These are phyloP conservation scores for Microtus oregoni DNA, from an alignment of 2,113 vertebrate species.

Conservation along the genomic window DNA sequence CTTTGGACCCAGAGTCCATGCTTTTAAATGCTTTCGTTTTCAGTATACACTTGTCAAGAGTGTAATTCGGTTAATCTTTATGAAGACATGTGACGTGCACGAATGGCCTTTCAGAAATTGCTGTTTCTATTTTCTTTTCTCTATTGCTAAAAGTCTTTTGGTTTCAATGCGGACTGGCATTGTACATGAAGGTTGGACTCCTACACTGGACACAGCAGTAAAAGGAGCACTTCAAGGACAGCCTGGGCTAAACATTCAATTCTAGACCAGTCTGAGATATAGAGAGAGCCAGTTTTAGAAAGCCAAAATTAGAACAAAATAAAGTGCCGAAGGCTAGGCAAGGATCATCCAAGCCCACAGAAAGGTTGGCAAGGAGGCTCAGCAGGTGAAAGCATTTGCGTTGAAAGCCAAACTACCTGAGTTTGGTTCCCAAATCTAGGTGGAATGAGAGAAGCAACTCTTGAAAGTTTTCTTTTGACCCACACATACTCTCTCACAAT, in stretches of 20 bases:
- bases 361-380: background rate
- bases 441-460: background rate
- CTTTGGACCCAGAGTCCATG: background rate
- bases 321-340: background rate
- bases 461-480: background rate
- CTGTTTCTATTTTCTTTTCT: slow-evolving; percentile 13
- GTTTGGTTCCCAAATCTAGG: background rate
- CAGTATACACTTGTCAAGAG: background rate
- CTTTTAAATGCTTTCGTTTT: background rate
- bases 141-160: background rate
- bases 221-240: background rate
- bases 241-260: background rate
- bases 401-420: background rate
- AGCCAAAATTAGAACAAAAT: background rate
- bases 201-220: background rate
- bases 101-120: background rate
- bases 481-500: background rate
- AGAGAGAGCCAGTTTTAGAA: background rate
- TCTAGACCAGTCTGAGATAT: background rate
- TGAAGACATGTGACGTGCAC: background rate
- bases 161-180: background rate
- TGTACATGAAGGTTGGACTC: background rate
- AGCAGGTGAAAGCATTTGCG: background rate
- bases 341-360: background rate
- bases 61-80: background rate